These are phyloP conservation scores for Bombylius discolor DNA, from an alignment of 2,888 invertebrate genomes.

Conservation along the genomic window DNA sequence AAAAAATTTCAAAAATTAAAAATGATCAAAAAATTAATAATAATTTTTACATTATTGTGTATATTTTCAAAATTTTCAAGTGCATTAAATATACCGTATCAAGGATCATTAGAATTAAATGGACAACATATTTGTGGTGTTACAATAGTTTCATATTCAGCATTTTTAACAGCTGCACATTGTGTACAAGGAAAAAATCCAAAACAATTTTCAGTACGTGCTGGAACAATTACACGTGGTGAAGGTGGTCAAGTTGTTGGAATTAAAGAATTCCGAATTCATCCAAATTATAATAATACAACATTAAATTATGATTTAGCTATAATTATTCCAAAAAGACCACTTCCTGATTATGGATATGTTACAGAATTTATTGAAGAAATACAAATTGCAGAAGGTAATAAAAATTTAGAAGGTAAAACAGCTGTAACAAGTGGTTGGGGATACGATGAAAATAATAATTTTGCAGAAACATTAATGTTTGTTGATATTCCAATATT, in stretches of 20 bases:
- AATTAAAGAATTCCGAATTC: neutral
- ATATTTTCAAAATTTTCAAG: neutral
- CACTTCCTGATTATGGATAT: neutral
- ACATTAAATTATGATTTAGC: neutral
- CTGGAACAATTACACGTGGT: neutral
- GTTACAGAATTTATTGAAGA: neutral
- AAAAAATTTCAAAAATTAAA: neutral
- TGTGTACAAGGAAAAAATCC: neutral
- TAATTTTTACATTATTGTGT: neutral
- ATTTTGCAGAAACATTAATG: constrained; percentile 23
- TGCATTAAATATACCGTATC: neutral
- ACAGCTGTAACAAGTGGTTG: neutral
- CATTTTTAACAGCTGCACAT: neutral
- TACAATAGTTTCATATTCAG: neutral
- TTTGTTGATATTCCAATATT: constrained; percentile 38
- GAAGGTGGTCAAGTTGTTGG: neutral
- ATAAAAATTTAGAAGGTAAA: neutral
- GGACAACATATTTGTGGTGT: neutral
- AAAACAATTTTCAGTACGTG: neutral
- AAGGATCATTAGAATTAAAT: neutral
- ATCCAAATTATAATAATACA: neutral
- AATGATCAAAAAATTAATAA: neutral
- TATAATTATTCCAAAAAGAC: neutral
- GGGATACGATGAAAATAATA: neutral
- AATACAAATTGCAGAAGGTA: neutral